Conservation (phyloP, 2,113 vertebrate species). For the Sterrhoptilus dennistouni region DNA sequence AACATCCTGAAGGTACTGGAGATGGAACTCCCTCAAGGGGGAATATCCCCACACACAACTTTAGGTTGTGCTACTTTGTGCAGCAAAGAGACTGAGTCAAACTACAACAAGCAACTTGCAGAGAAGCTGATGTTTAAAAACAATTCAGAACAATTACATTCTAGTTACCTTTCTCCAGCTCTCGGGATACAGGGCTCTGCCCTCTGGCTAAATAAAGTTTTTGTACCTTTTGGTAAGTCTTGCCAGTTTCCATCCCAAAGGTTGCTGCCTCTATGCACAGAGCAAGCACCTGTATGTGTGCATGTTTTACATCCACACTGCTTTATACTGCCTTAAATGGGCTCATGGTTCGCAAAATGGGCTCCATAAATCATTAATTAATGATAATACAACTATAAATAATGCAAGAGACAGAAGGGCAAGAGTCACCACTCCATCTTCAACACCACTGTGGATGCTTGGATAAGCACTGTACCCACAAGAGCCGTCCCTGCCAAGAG, state of each 20-base stretch:
- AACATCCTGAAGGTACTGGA: not conserved
- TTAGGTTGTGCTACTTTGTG: not conserved
- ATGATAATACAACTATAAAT: slow-evolving; percentile 67
- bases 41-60: not conserved
- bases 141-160: not conserved
- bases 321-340: slow-evolving; percentile 13
- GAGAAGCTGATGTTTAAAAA: not conserved
- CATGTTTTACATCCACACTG: not conserved
- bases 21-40: not conserved
- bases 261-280: not conserved
- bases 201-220: not conserved
- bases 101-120: not conserved
- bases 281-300: not conserved
- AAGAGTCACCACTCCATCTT: slow-evolving; percentile 29
- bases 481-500: not conserved
- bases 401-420: slow-evolving; percentile 44
- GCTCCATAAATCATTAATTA: slow-evolving; percentile 76
- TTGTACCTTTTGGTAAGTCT: not conserved
- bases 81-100: not conserved
- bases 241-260: not conserved
- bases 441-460: slow-evolving; percentile 27
- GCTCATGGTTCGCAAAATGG: slow-evolving; percentile 61
- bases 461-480: slow-evolving; percentile 45
- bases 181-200: not conserved
- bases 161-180: not conserved